Base-by-base conservation (phyloP, 2,888 invertebrate species). In the Xanthia icteritia region DNA sequence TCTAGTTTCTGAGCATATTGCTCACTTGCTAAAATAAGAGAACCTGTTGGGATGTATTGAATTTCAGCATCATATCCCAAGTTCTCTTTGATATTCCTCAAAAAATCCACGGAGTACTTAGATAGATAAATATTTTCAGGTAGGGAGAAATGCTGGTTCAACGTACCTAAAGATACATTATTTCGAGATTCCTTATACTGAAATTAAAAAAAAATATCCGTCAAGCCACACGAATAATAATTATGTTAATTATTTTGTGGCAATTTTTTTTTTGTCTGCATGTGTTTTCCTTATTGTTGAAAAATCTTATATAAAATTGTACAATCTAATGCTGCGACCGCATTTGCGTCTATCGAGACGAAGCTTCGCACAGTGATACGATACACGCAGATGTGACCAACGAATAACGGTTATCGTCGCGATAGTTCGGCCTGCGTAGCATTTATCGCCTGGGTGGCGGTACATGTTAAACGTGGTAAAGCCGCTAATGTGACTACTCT, bases 51-150 rank as follows among this genome's bases (percentile, higher is more conserved):
- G 54, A 97, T 97, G 92, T 98, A 99, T 89, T 98, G 97, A 6
- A 99, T 96, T 89, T 99, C 98, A 23, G 98, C 97, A 80, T 97
- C 97, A 13, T 96, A 90, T 13, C 97, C 97, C 79, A 99, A 97
- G 88, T 97, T 93, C 31, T 97, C 92, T 79, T 97, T 97, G 9
- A 97, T 95, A 88, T 98, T 98, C 74, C 99, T 97, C 73, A 99
- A 93, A 95, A 99, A 99, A 73, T 99, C 98, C 11, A 98, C 97
- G 42, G 98, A 98, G 93, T 97, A 99, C 84, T 99, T 94, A 0
- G 99, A 98, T 97, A 99, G 98, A 91, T 98, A 97, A 75, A 99
- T 98, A 95, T 99, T 99, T 97, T 99, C 99, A 76, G 98, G 98
- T 13, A 99, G 93, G 0, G 99, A 98, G 95, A 99, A 99, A 94